Evolutionary conservation across 1,140 invertebrate genomes (phyloP).

Genomic region (Lasaia peninsularis): DNA sequence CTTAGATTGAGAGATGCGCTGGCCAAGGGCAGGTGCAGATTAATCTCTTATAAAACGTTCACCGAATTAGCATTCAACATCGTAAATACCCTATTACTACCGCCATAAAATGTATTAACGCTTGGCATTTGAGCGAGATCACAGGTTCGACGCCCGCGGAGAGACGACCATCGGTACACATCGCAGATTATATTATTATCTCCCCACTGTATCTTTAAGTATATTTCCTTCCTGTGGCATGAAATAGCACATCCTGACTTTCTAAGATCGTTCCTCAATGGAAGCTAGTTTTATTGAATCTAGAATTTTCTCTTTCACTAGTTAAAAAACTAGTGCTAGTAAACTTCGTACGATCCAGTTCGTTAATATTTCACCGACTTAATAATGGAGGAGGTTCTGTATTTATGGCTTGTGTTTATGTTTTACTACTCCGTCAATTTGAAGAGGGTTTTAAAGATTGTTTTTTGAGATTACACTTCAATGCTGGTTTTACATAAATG

Average conservation of each 20-base stretch:
- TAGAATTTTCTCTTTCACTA: not conserved
- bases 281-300: not conserved
- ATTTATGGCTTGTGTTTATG: no score
- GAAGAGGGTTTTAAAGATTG: no score
- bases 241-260: slow-evolving; percentile 35
- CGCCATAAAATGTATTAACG: slow-evolving; percentile 33
- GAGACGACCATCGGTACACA: slow-evolving; percentile 32
- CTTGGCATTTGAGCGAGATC: slow-evolving; percentile 20
- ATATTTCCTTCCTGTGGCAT: slow-evolving; percentile 29
- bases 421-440: no score
- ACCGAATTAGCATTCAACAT: slow-evolving; percentile 35
- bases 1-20: slow-evolving; percentile 37
- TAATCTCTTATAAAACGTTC: slow-evolving; percentile 40
- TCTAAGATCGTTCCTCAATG: slow-evolving; percentile 18
- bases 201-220: slow-evolving; percentile 29
- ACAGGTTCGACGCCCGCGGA: slow-evolving; percentile 25
- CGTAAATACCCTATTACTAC: slow-evolving; percentile 42
- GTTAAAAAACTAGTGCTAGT: no score
- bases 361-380: no score
- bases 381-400: no score
- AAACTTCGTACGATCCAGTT: no score
- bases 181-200: slow-evolving; percentile 32
- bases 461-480: no score
- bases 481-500: no score
- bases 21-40: slow-evolving; percentile 40